A percentile compares a stretch with the other conserved stretches of the same genome.
Conservation (phyloP, 2,888 invertebrate species). For the Leptodirus hochenwartii region DNA sequence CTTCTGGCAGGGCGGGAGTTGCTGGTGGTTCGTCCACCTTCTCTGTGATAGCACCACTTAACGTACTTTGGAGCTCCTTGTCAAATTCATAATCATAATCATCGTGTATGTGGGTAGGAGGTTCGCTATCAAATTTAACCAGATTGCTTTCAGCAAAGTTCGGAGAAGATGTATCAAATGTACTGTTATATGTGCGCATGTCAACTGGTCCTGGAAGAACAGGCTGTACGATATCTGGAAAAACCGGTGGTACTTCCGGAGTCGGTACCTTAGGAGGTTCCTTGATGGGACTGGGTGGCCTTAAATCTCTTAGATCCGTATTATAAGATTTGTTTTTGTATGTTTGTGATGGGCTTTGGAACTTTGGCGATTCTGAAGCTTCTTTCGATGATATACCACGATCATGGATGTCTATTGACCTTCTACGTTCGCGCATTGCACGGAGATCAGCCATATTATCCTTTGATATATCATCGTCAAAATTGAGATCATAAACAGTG, state of each 20-base stretch:
- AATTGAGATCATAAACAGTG: conserved; percentile 74
- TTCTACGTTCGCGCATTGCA: conserved; percentile 59
- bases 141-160: conserved; percentile 42
- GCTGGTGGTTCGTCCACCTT: conserved; percentile 28
- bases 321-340: conserved; percentile 24
- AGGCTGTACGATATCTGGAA: conserved; percentile 45
- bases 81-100: conserved; percentile 68
- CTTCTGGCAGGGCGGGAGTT: conserved; percentile 28
- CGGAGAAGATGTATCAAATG: conserved; percentile 38
- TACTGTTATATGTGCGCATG: conserved; percentile 67
- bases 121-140: conserved; percentile 45
- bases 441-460: conserved; percentile 56
- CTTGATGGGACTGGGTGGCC: conserved; percentile 31
- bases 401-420: conserved; percentile 52
- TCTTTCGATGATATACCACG: conserved; percentile 23
- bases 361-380: conserved; percentile 37
- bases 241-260: conserved; percentile 25
- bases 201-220: conserved; percentile 75
- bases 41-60: conserved; percentile 39
- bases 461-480: conserved; percentile 63
- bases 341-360: conserved; percentile 30
- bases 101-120: conserved; percentile 33
- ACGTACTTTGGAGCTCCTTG: conserved; percentile 50
- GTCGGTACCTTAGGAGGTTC: conserved; percentile 16
- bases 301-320: conserved; percentile 28